phyloP scores from a whole-genome alignment of 2,888 invertebrate genomes.

The Arctia plantaginis region DNA sequence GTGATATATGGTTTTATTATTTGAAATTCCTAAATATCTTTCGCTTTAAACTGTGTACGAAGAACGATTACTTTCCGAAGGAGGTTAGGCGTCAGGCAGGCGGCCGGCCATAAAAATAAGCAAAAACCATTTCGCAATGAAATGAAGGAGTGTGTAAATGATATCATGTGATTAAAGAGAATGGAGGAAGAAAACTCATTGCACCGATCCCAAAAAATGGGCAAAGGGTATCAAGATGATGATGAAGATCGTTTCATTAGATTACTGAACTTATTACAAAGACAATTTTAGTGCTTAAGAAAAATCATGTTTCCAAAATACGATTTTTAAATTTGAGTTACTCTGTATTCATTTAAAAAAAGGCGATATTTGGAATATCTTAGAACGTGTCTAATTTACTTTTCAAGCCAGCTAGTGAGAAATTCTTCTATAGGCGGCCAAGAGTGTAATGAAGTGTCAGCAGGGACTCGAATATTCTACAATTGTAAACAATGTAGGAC shows the following conservation, averaged over 20 bases:
- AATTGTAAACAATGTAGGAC: slow-evolving; percentile 41
- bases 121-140: not conserved
- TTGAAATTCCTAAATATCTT: not conserved
- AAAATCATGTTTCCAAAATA: not conserved
- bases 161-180: no score
- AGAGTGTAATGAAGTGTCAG: slow-evolving; percentile 1
- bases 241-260: not conserved
- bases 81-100: not conserved
- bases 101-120: not conserved
- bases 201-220: not conserved
- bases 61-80: not conserved
- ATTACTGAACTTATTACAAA: no score
- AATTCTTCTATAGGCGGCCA: not conserved
- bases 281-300: not conserved
- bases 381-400: not conserved
- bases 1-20: not conserved
- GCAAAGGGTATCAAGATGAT: not conserved
- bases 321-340: not conserved
- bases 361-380: not conserved
- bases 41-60: not conserved
- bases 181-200: no score
- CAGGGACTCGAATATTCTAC: slow-evolving; percentile 24
- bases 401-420: not conserved
- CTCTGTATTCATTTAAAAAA: not conserved
- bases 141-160: not conserved